Evolutionary conservation across 2,113 vertebrate genomes (phyloP).

Genomic region (Mustela lutreola): DNA sequence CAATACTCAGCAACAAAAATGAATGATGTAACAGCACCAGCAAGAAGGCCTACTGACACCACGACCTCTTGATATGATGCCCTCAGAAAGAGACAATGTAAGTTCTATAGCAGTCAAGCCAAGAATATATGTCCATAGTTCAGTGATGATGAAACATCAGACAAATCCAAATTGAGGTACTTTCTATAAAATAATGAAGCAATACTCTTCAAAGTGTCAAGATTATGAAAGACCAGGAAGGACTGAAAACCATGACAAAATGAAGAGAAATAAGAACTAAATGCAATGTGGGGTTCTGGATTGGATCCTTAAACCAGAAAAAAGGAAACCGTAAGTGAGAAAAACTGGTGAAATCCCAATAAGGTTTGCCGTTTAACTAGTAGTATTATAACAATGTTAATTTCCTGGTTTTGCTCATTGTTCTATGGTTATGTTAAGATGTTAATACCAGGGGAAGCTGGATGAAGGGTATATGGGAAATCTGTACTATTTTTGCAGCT

Average conservation of each 20-base stretch:
- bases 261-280: neutral
- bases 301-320: neutral
- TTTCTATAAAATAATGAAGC: neutral
- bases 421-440: neutral
- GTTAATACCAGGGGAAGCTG: neutral
- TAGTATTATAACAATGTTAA: neutral
- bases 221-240: constrained; percentile 3
- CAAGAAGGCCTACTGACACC: neutral
- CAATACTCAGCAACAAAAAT: neutral
- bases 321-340: neutral
- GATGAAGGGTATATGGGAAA: neutral
- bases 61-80: neutral
- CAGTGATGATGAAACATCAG: neutral
- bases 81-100: neutral
- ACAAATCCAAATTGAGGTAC: neutral
- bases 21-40: neutral
- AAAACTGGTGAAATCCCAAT: neutral
- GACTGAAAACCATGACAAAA: neutral
- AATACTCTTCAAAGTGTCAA: neutral
- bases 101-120: neutral
- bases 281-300: neutral
- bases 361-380: constrained; percentile 8
- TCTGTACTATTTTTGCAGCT: neutral
- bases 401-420: neutral
- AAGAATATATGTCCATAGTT: neutral